Evolutionary conservation across 2,888 invertebrate genomes (phyloP).

Genomic region (Abrostola tripartita): DNA sequence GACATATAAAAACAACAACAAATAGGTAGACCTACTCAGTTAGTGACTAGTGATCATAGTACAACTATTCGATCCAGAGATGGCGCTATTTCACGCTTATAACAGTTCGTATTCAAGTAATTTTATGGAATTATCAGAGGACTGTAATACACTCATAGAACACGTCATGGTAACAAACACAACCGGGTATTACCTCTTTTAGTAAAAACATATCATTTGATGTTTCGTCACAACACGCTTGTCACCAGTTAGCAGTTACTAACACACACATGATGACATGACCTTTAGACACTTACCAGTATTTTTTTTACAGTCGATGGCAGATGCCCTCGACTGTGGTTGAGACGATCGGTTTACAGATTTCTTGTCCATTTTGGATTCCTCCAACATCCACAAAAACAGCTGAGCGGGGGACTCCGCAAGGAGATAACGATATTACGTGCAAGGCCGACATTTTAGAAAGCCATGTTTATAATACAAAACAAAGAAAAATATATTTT

Average conservation of each 20-base stretch:
- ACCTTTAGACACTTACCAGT: constrained; percentile 89
- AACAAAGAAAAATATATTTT: constrained; percentile 86
- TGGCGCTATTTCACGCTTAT: too few relatives aligned
- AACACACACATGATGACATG: constrained; percentile 34
- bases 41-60: too few relatives aligned
- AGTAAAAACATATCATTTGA: neutral
- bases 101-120: too few relatives aligned
- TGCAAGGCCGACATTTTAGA: constrained; percentile 93
- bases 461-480: constrained; percentile 92
- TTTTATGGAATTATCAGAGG: too few relatives aligned
- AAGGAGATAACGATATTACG: constrained; percentile 91
- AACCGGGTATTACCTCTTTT: constrained; percentile 10
- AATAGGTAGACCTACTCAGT: too few relatives aligned
- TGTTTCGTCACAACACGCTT: constrained; percentile 7
- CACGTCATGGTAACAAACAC: constrained; percentile 11
- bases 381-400: constrained; percentile 87
- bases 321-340: constrained; percentile 91
- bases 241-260: neutral
- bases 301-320: constrained; percentile 92
- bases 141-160: too few relatives aligned
- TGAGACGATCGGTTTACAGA: constrained; percentile 90
- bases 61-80: too few relatives aligned
- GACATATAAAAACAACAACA: too few relatives aligned
- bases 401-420: constrained; percentile 90
- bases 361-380: constrained; percentile 93